Evolutionary conservation across 2,113 vertebrate species (phyloP).

Genomic region (Brienomyrus brachyistius): DNA sequence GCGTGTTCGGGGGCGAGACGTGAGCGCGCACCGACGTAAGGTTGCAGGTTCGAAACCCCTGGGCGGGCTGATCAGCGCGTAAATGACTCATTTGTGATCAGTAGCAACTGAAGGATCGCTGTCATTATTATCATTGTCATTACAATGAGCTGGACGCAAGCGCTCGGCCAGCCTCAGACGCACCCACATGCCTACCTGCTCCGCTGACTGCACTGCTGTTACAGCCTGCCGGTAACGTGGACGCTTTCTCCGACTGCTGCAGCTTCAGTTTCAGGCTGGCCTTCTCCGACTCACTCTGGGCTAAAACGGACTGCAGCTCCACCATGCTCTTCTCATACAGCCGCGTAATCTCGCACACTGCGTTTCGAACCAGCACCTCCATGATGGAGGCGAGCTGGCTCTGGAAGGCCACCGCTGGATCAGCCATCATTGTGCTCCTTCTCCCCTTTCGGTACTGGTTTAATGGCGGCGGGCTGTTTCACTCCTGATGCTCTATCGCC

Average conservation of each 20-base stretch:
- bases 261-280: conserved; percentile 7
- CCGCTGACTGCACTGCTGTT: not conserved
- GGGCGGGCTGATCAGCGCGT: not conserved
- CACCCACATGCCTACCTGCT: not conserved
- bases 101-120: not conserved
- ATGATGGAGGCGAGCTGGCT: conserved; percentile 22
- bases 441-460: not conserved
- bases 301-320: conserved; percentile 9
- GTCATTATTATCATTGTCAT: not conserved
- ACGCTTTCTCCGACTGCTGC: conserved; percentile 11
- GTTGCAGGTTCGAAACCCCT: not conserved
- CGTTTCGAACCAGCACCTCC: conserved; percentile 15
- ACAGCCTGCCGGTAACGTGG: not conserved
- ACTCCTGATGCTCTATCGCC: not conserved
- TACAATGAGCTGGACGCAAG: not conserved
- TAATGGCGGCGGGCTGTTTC: not conserved
- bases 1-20: not conserved
- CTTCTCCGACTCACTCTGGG: conserved; percentile 13
- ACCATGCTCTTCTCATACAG: conserved; percentile 14
- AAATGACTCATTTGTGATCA: not conserved
- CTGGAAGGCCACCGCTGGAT: conserved; percentile 16
- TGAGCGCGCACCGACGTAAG: not conserved
- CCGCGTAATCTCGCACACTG: conserved; percentile 17
- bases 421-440: conserved; percentile 14
- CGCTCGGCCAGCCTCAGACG: not conserved